These are phyloP conservation scores for Pseudococcus longispinus DNA, from an alignment of 2,888 invertebrate species.

Conservation along the genomic window DNA sequence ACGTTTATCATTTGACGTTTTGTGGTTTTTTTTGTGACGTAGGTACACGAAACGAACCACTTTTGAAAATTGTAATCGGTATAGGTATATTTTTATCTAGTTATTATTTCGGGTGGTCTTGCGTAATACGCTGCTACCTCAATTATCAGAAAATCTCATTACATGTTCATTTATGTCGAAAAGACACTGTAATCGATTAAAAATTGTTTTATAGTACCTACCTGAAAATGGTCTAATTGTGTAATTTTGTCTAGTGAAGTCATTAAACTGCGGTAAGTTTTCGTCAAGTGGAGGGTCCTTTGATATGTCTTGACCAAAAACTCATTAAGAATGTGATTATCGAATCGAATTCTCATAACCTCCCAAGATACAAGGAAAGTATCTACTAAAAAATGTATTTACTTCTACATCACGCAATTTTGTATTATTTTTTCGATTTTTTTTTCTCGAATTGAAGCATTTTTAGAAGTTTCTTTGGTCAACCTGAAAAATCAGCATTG, in stretches of 20 bases:
- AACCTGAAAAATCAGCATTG: too few relatives aligned
- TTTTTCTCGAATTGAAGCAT: too few relatives aligned
- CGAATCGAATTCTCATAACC: too few relatives aligned
- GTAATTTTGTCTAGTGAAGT: background rate
- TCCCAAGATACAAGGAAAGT: too few relatives aligned
- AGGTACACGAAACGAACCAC: background rate
- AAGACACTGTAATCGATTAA: constrained; percentile 11
- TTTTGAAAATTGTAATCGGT: background rate
- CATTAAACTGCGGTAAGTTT: background rate
- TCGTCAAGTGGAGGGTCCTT: background rate
- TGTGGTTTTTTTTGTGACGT: background rate
- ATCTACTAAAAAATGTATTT: too few relatives aligned
- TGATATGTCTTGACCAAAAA: background rate
- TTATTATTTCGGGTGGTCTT: constrained; percentile 5
- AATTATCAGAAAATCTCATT: constrained; percentile 17
- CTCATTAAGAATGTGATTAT: background rate
- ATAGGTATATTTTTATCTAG: background rate
- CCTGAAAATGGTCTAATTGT: background rate
- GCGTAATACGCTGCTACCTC: background rate
- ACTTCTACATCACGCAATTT: too few relatives aligned
- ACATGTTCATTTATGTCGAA: background rate
- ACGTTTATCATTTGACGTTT: background rate
- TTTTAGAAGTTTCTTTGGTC: too few relatives aligned
- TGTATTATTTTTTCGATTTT: too few relatives aligned
- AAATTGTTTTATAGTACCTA: background rate